These are phyloP conservation scores for Poliocrania exsul DNA, from an alignment of 2,797 vertebrate species.

Conservation along the genomic window DNA sequence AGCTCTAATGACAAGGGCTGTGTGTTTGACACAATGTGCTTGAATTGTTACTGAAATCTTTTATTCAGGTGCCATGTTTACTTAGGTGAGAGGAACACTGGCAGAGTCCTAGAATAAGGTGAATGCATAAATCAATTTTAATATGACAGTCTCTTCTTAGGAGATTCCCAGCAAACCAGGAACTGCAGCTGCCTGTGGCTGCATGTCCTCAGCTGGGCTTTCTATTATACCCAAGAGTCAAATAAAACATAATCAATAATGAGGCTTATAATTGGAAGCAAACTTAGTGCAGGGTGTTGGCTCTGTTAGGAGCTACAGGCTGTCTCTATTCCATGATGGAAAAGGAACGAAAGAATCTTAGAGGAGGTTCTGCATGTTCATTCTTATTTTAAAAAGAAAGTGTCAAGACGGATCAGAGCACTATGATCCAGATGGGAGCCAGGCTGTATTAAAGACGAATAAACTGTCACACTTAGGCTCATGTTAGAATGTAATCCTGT, in stretches of 20 bases:
- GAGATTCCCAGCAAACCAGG: neutral
- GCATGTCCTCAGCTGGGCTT: neutral
- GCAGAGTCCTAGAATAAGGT: neutral
- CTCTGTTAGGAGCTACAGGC: neutral
- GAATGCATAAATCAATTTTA: neutral
- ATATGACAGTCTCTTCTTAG: neutral
- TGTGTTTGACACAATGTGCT: neutral
- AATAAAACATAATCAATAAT: neutral
- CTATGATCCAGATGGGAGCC: conserved; percentile 20
- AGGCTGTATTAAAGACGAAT: conserved; percentile 39
- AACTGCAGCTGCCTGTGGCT: neutral
- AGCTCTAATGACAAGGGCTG: neutral
- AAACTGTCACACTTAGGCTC: conserved; percentile 43
- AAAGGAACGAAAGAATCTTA: neutral
- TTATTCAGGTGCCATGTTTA: neutral
- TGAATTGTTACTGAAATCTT: neutral
- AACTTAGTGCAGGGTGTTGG: neutral
- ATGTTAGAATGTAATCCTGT: conserved; percentile 62
- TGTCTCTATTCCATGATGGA: neutral
- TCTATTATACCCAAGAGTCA: neutral
- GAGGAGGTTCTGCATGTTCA: neutral
- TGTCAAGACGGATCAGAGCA: conserved; percentile 34
- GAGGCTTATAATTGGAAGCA: rapidly evolving
- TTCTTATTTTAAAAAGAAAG: conserved; percentile 20
- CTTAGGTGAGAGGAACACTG: neutral